Evolutionary conservation across 2,888 invertebrate species (phyloP), one percentile per base, ranked within the genome.

Genomic region (Pilophorus perplexus): DNA sequence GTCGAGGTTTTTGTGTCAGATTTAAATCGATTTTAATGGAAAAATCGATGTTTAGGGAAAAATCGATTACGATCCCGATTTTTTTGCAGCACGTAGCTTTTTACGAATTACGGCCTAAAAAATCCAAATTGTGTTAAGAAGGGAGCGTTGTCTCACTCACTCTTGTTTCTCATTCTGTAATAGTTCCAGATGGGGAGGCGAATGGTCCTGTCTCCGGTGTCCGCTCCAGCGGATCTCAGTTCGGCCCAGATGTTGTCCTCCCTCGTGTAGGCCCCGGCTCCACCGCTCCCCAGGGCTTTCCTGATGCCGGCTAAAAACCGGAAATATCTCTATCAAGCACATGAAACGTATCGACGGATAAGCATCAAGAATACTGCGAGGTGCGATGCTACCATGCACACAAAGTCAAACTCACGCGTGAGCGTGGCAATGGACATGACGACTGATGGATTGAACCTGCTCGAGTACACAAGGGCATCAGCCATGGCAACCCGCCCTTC

Each of bases 131-230:
- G n/a, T n/a, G n/a, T n/a, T n/a, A n/a, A n/a, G n/a, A n/a, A n/a
- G 33, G 33, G 6, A 33, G 33, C 33, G 6, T 33, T 33, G 33
- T 8, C 12, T 12, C 33, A 55, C 65, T 50, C 44, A 69, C 69
- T 59, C 46, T n/a, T 59, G 42, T 65, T 64, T 37, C 69, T 25
- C 22, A 28, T 44, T 5, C 33, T 42, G 42, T 69, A 69, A 42
- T 65, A 46, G 8, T 69, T 48, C 69, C 69, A 69, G 22, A 69
- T 55, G 66, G 69, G 69, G 10, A 69, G 48, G 25, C 69, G 67
- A 38, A 67, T 65, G 14, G 65, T 65, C 42, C 69, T 27, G 44
- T 69, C 69, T 14, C 69, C 69, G 10, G 69, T 69, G 20, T 59
- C 64, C 2, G 69, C 52, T 2, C 69, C 69, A 3, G 69, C 67